A percentile compares a stretch with the other conserved stretches of the same genome.
Evolutionary conservation across 2,113 vertebrate genomes (phyloP).

Genomic region (Chelonoidis abingdonii): DNA sequence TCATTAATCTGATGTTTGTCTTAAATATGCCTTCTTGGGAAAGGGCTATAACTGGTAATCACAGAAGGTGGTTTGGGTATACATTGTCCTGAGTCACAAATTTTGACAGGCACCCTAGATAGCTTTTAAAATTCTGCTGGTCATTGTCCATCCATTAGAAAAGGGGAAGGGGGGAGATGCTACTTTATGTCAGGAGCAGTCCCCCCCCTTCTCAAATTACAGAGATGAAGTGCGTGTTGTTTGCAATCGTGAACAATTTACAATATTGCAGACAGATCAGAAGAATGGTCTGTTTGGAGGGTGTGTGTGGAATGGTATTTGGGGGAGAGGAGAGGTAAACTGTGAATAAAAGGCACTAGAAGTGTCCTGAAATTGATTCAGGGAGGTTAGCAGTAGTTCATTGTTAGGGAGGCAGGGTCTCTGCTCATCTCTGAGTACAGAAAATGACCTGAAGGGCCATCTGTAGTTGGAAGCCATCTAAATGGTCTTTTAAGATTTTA

Average conservation of each 20-base stretch:
- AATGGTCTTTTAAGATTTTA: not conserved
- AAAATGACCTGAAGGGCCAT: constrained; percentile 30
- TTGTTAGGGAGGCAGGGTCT: constrained; percentile 7
- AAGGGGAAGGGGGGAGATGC: not conserved
- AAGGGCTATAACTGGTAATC: constrained; percentile 45
- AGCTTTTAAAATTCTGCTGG: constrained; percentile 53
- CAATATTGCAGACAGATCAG: constrained; percentile 31
- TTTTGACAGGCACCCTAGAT: constrained; percentile 40
- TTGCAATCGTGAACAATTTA: not conserved
- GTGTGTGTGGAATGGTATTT: not conserved
- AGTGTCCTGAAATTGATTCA: constrained; percentile 21
- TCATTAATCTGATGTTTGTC: constrained; percentile 28
- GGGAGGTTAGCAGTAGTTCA: constrained; percentile 35
- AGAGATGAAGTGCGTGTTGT: constrained; percentile 52
- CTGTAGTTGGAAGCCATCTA: constrained; percentile 10
- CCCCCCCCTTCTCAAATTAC: constrained; percentile 42
- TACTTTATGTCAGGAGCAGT: constrained; percentile 33
- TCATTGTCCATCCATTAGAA: constrained; percentile 37
- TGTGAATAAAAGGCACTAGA: not conserved
- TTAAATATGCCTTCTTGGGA: constrained; percentile 14
- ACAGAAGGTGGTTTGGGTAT: not conserved
- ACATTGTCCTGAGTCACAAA: constrained; percentile 42
- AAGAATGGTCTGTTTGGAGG: not conserved
- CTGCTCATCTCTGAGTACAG: constrained; percentile 7
- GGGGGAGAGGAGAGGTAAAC: not conserved